Evolutionary conservation across 2,797 vertebrate genomes (phyloP), one percentile per base, ranked within the genome.

Genomic region (Phoebastria nigripes): DNA sequence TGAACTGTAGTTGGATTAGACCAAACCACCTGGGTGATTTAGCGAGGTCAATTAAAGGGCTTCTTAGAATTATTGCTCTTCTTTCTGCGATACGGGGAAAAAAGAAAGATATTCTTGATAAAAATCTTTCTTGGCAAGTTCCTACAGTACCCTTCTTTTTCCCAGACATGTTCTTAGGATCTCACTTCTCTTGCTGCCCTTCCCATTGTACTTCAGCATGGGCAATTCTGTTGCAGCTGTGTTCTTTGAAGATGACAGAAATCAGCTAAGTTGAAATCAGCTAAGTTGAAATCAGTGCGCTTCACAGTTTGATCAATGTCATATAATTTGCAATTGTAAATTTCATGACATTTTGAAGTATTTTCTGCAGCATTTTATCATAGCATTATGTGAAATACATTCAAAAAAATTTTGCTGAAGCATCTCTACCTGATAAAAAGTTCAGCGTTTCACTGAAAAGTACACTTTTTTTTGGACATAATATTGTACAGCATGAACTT

Each of bases 1-100:
- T 16, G 10, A 84, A 35, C 12, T 56, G 33, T 21, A 62, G 22
- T 55, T 71, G 21, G 41, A 82, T 90, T 51, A 83, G 31, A 67
- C 6, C 12, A 58, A 86, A 59, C 5, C 39, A 47, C 8, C 4
- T 58, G 5, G 4, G 16, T 71, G 15, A 71, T 71, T 59, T 61
- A 78, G 33, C 0, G 0, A 81, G n/a, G 25, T 44, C 28, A 61
- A 0, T 17, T 63, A 46, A 84, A 74, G 11, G n/a, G 8, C 9
- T 66, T 69, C 6, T 25, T 90, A 22, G 8, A 67, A 46, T 69
- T 59, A 52, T 16, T 92, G 4, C 22, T 76, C 46, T 90, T 87
- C 9, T 8, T 62, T 81, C 56, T 59, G 4, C 3, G 5, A 78
- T 51, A 74, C 0, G 0, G 29, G 31, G n/a, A 92, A 80, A 92